Conservation (phyloP, 2,888 invertebrate species). For the Zootermopsis nevadensis region DNA sequence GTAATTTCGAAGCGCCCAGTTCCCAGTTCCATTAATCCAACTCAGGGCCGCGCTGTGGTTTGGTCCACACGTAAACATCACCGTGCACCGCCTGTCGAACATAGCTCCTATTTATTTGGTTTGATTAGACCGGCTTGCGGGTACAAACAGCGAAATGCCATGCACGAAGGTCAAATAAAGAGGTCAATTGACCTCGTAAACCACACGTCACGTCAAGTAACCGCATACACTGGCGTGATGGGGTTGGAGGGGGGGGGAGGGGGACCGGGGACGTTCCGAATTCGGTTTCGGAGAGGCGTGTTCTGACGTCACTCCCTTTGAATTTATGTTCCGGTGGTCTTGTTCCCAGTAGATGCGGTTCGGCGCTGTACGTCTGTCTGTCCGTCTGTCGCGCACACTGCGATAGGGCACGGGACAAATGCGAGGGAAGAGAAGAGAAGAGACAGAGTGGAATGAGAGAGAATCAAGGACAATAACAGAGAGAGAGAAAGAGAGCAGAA, state of each 20-base stretch:
- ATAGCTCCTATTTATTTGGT: slow-evolving; percentile 40
- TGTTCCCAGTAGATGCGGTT: slow-evolving; percentile 6
- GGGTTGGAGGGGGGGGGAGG: not conserved
- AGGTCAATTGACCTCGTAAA: slow-evolving; percentile 44
- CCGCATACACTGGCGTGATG: slow-evolving; percentile 21
- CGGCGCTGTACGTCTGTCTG: not conserved
- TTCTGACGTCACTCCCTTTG: slow-evolving; percentile 37
- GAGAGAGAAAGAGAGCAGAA: not conserved
- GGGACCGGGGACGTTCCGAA: too few relatives aligned
- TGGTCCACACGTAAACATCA: not conserved
- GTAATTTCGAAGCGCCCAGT: not conserved
- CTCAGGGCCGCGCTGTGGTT: not conserved
- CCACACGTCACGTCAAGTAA: slow-evolving; percentile 39
- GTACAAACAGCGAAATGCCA: slow-evolving; percentile 17
- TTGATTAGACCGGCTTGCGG: slow-evolving; percentile 34
- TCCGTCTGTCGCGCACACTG: not conserved
- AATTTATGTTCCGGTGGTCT: slow-evolving; percentile 36
- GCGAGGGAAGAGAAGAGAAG: not conserved
- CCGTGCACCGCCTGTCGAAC: slow-evolving; percentile 28
- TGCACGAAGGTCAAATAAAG: slow-evolving; percentile 42
- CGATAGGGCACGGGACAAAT: not conserved
- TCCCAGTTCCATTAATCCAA: not conserved
- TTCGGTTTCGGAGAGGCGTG: slow-evolving; percentile 7
- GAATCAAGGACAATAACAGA: not conserved
- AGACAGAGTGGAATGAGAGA: not conserved